Evolutionary conservation across 2,113 vertebrate genomes (phyloP), one percentile per base, ranked within the genome.

Genomic region (Gymnobelideus leadbeateri): DNA sequence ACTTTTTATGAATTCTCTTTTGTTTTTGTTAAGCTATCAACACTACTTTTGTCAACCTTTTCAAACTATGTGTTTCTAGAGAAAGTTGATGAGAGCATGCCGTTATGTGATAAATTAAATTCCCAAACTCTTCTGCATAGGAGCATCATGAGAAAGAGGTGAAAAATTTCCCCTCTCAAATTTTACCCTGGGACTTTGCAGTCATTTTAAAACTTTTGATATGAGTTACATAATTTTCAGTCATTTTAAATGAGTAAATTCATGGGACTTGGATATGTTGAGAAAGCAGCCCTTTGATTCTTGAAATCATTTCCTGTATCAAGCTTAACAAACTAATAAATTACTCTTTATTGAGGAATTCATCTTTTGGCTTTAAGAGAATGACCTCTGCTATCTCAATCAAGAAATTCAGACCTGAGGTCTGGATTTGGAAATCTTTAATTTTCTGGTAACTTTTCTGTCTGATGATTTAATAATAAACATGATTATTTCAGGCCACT

Each of bases 371-470:
- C 92, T 96, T 95, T 3, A 89, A 97, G 95, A 91, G 91, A 97
- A 94, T 91, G 94, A 97, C 89, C 97, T 97, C 95, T 54, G 3
- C 47, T 21, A 77, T 51, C 25, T 46, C 0, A 26, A 1, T 91
- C 84, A 43, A 97, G 98, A 98, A 98, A 98, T 97, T 97, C 96
- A 95, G 49, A 57, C 90, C 77, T 91, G 49, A 93, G 52, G 97
- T 89, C 68, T 91, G 68, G n/a, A 93, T 95, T 93, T 96, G 61
- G 97, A 68, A 92, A 93, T 55, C 3, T 94, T 61, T 94, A 53
- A 68, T 90, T 46, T 94, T 97, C 94, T 96, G 28, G 90, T 96
- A 19, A 94, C 97, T 98, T 95, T 96, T 95, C n/a, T 47, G 96
- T 95, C 91, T 94, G 97, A 97, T 96, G 16, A 12, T 91, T 51